Evolutionary conservation across 2,888 invertebrate species (phyloP).

Genomic region (Baccha elongata): DNA sequence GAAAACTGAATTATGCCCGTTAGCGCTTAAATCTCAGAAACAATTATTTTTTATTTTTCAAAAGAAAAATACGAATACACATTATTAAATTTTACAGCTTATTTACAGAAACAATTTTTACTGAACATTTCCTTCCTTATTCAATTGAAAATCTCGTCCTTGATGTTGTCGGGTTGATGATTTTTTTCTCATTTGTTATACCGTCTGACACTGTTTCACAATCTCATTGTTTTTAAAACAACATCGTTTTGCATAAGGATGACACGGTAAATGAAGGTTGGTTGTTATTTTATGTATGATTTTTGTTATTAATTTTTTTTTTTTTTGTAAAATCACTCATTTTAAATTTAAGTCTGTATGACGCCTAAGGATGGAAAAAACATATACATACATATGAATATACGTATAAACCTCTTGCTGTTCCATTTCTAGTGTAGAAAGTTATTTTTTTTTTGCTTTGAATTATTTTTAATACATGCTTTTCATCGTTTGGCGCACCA

Average conservation of each 20-base stretch:
- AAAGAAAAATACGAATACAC: neutral
- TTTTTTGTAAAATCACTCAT: constrained; percentile 59
- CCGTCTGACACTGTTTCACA: constrained; percentile 54
- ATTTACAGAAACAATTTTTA: constrained; percentile 43
- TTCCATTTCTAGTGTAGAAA: constrained; percentile 48
- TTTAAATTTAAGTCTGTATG: constrained; percentile 52
- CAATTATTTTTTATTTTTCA: constrained; percentile 4
- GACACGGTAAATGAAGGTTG: constrained; percentile 7
- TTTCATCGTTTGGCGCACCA: constrained; percentile 29
- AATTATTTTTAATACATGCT: constrained; percentile 51
- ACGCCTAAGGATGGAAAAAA: constrained; percentile 35
- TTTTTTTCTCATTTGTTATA: constrained; percentile 51
- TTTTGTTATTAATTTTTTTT: constrained; percentile 26
- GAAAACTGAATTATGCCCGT: neutral
- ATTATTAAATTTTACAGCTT: constrained; percentile 12
- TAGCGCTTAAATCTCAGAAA: constrained; percentile 17
- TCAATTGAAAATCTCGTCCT: constrained; percentile 51
- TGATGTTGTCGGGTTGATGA: constrained; percentile 52
- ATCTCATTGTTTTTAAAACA: constrained; percentile 56
- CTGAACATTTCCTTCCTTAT: constrained; percentile 30
- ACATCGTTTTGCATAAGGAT: constrained; percentile 50
- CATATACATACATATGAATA: constrained; percentile 30
- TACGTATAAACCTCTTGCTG: neutral
- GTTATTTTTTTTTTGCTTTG: constrained; percentile 43
- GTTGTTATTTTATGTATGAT: constrained; percentile 2